Conservation (phyloP, 2,113 vertebrate species). For the Todiramphus chloris region DNA sequence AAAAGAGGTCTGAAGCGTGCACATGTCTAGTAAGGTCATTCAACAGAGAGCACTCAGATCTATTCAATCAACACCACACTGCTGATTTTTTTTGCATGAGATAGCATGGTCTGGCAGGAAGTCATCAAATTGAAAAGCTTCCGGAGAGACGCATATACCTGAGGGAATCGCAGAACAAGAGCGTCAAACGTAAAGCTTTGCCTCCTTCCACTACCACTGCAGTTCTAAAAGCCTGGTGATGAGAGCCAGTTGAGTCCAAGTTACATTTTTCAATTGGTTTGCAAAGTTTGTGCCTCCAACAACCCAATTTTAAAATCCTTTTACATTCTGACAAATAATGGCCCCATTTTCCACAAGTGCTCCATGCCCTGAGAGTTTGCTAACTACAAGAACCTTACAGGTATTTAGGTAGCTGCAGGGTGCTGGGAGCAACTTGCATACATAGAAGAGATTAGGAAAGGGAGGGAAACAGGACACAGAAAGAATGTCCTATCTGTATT, state of each 20-base stretch:
- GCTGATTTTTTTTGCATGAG: background rate
- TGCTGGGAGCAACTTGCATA: background rate
- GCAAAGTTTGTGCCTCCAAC: background rate
- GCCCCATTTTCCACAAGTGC: background rate
- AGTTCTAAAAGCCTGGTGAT: background rate
- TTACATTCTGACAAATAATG: background rate
- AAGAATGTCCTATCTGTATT: background rate
- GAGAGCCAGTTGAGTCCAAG: background rate
- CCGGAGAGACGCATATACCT: background rate
- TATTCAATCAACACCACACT: background rate
- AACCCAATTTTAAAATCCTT: background rate
- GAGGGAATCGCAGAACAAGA: rapidly evolving
- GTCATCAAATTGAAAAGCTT: background rate
- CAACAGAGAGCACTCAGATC: background rate
- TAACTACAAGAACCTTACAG: background rate
- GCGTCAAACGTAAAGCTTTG: background rate
- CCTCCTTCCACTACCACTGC: background rate
- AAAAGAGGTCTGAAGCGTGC: background rate
- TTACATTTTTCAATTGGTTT: background rate
- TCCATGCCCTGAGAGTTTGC: background rate
- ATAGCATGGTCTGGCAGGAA: background rate
- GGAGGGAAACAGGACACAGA: background rate
- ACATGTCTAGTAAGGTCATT: background rate
- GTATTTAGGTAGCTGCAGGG: background rate
- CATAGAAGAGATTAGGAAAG: background rate